Evolutionary conservation across 2,888 invertebrate genomes (phyloP).

Genomic region (Seira musarum): DNA sequence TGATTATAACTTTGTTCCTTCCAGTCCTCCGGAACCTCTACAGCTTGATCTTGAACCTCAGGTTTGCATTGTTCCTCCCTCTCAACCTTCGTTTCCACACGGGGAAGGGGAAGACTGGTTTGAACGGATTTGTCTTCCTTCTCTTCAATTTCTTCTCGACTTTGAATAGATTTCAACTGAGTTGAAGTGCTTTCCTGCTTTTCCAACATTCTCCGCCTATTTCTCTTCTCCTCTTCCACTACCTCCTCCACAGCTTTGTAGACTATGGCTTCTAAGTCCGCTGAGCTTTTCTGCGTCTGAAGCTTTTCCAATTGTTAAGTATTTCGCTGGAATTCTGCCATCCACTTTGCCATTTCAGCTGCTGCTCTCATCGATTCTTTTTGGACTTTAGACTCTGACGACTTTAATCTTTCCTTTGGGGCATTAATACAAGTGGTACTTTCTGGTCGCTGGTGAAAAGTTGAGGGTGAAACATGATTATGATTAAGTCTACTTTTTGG

Average conservation of each 20-base stretch:
- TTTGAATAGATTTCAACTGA: neutral
- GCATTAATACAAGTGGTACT: neutral
- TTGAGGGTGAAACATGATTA: neutral
- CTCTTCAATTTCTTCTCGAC: neutral
- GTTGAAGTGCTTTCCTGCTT: neutral
- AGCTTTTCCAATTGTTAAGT: conserved; percentile 9
- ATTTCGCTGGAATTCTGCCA: conserved; percentile 45
- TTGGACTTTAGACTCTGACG: conserved; percentile 49
- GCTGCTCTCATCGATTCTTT: conserved; percentile 56
- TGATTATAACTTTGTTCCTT: no score
- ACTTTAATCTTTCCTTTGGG: neutral
- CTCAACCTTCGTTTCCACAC: neutral
- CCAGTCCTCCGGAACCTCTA: no score
- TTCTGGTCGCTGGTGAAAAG: neutral
- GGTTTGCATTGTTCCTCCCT: no score
- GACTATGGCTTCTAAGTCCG: conserved; percentile 51
- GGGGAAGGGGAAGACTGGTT: conserved; percentile 7
- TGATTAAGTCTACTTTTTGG: neutral
- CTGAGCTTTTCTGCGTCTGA: conserved; percentile 36
- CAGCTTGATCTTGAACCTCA: no score
- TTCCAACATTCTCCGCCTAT: no score
- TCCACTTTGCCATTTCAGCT: conserved; percentile 56
- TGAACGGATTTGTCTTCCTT: conserved; percentile 24
- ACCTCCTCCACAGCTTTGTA: conserved; percentile 58
- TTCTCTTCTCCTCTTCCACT: conserved; percentile 35